phyloP scores from a whole-genome alignment of 2,888 invertebrate genomes.

The Spilosoma lubricipeda region DNA sequence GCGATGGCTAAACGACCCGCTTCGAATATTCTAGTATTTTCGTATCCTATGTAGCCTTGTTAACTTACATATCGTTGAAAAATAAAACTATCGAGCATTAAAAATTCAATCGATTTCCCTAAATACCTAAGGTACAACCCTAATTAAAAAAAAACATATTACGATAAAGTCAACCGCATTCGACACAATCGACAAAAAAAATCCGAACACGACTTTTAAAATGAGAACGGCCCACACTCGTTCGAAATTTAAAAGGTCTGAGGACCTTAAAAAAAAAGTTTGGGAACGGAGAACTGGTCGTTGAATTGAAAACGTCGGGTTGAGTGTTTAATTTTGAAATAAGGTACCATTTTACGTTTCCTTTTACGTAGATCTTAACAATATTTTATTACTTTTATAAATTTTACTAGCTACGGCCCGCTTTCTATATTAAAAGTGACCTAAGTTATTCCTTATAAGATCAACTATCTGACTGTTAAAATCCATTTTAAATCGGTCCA shows the following conservation, averaged over 20 bases:
- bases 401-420: too few relatives aligned
- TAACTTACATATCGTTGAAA: background rate
- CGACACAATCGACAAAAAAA: conserved; percentile 36
- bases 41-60: too few relatives aligned
- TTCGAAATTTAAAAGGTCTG: conserved; percentile 63
- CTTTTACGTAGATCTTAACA: conserved; percentile 24
- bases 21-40: too few relatives aligned
- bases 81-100: background rate
- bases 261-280: conserved; percentile 31
- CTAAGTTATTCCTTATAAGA: too few relatives aligned
- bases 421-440: too few relatives aligned
- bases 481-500: too few relatives aligned
- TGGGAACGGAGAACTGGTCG: conserved; percentile 25
- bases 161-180: conserved; percentile 25
- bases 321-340: conserved; percentile 25
- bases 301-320: conserved; percentile 35
- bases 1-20: too few relatives aligned
- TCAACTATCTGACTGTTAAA: too few relatives aligned
- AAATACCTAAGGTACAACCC: background rate
- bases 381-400: background rate
- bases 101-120: background rate
- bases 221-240: conserved; percentile 73
- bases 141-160: conserved; percentile 9
- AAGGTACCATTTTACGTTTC: conserved; percentile 20
- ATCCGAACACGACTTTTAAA: conserved; percentile 63